Evolutionary conservation across 1,140 invertebrate genomes (phyloP).

Genomic region (Chrysomallon squamiferum): DNA sequence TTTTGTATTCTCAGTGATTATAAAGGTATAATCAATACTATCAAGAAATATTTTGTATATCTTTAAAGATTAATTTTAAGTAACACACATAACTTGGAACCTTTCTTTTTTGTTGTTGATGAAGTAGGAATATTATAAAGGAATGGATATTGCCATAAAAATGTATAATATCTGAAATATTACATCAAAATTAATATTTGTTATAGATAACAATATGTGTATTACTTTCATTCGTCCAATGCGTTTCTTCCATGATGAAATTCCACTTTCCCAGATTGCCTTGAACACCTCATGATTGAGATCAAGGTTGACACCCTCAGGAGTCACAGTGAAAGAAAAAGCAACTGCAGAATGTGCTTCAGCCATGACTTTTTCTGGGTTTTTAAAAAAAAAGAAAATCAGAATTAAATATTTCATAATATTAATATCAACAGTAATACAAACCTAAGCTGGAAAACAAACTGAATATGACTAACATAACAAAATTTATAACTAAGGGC

Average conservation of each 20-base stretch:
- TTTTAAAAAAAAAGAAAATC: background rate
- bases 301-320: slow-evolving; percentile 95
- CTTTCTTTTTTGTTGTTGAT: too few species aligned
- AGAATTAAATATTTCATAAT: background rate
- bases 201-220: too few species aligned
- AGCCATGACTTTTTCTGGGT: slow-evolving; percentile 76
- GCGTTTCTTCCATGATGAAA: slow-evolving; percentile 93
- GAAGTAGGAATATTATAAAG: too few species aligned
- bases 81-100: too few species aligned
- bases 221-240: slow-evolving; percentile 68
- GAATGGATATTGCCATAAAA: too few species aligned
- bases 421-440: background rate
- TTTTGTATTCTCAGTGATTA: too few species aligned
- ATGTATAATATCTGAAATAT: too few species aligned
- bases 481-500: too few species aligned
- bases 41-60: too few species aligned
- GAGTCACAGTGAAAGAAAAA: slow-evolving; percentile 96
- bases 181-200: too few species aligned
- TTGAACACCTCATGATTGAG: slow-evolving; percentile 89
- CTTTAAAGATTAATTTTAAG: too few species aligned
- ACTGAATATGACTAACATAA: background rate
- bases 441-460: background rate
- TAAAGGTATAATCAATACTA: too few species aligned
- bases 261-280: slow-evolving; percentile 80
- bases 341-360: slow-evolving; percentile 98